Conservation (phyloP, 2,113 vertebrate genomes). For the mouse (Mus musculus) region GRCm39 chr3:129705501-129706000, state of each 20-base stretch:
- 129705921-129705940: constrained; percentile 87
- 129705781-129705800: constrained; percentile 91
- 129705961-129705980: not conserved
- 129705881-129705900: constrained; percentile 97
- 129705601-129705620: not conserved
- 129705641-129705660: not conserved
- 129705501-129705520: not conserved
- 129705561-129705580: not conserved
- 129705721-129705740: not conserved
- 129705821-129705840: not conserved
- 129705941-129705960: accelerated
- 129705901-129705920: constrained; percentile 98
- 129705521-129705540: not conserved
- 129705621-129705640: not conserved
- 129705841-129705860: constrained; percentile 91
- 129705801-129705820: constrained; percentile 87
- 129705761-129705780: constrained; percentile 94
- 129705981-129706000: not conserved
- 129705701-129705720: accelerated
- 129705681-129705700: accelerated
- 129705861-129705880: constrained; percentile 90
- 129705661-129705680: not conserved
- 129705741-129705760: not conserved
- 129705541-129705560: not conserved
- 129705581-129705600: too few relatives aligned